Percentiles rank a stretch among this genome's conserved stretches.
Conservation (phyloP, 2,797 vertebrate genomes). For the Brachyrhaphis roseni region DNA sequence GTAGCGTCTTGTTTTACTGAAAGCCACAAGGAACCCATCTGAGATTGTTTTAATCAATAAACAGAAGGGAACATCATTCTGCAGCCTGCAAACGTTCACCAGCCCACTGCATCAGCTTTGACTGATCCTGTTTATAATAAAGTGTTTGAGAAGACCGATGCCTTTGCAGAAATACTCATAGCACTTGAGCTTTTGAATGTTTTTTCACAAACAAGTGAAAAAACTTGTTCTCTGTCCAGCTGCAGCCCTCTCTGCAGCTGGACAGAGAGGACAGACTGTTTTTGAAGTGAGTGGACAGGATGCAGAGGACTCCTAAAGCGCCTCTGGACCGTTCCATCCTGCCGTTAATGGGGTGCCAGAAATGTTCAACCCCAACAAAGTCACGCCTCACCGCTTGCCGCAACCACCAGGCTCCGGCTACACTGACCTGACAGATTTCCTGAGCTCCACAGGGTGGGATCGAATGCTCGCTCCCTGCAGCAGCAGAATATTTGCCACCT, state of each 20-base stretch:
- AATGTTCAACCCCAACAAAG: constrained; percentile 20
- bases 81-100: constrained; percentile 34
- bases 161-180: constrained; percentile 12
- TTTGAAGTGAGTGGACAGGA: constrained; percentile 46
- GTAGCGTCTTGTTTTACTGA: constrained; percentile 63
- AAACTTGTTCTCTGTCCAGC: too few species aligned
- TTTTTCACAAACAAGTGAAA: too few species aligned
- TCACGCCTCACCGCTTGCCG: constrained; percentile 47
- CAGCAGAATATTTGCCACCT: constrained; percentile 63
- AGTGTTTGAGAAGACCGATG: constrained; percentile 10
- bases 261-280: too few species aligned
- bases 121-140: constrained; percentile 5
- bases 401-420: constrained; percentile 32
- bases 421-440: constrained; percentile 52
- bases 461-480: constrained; percentile 21
- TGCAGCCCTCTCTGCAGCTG: too few species aligned
- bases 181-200: neutral
- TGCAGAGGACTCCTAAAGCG: constrained; percentile 59
- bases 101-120: neutral
- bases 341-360: constrained; percentile 70
- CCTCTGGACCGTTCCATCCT: constrained; percentile 56
- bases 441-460: constrained; percentile 50
- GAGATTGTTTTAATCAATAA: constrained; percentile 25
- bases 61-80: constrained; percentile 43
- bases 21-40: constrained; percentile 47